Percentiles rank a stretch among this genome's conserved stretches.
Evolutionary conservation across 2,888 invertebrate genomes (phyloP).

Genomic region (Listrodromus nycthemerus): DNA sequence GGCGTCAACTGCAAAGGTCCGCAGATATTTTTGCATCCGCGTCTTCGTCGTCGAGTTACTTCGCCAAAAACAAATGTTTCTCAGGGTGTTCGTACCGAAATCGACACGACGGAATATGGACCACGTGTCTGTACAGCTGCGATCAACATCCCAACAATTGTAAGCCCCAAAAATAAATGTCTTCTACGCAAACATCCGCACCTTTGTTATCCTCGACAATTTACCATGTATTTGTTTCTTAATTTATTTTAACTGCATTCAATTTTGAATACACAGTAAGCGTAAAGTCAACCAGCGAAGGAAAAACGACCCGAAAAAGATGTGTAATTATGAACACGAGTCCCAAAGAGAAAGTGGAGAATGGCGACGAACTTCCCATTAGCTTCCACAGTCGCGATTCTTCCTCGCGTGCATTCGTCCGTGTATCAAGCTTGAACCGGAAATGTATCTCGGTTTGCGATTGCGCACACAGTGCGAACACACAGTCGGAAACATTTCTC

Average conservation of each 20-base stretch:
- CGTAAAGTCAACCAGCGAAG: not conserved
- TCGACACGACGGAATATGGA: not conserved
- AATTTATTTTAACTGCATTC: not conserved
- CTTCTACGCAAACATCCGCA: not conserved
- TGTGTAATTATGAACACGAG: not conserved
- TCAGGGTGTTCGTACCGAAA: not conserved
- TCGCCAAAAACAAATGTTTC: not conserved
- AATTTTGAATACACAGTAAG: not conserved
- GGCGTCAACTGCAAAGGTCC: not conserved
- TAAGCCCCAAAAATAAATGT: not conserved
- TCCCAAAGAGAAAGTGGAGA: not conserved
- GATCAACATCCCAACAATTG: not conserved
- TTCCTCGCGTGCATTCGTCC: not conserved
- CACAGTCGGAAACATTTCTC: constrained; percentile 18
- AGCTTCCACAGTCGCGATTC: not conserved
- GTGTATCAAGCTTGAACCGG: constrained; percentile 35
- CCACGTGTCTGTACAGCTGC: not conserved
- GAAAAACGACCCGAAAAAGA: not conserved
- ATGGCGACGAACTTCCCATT: not conserved
- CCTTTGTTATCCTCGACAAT: not conserved
- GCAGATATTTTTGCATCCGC: not conserved
- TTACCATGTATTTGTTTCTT: not conserved
- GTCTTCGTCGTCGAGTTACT: constrained; percentile 2
- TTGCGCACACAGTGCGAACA: constrained; percentile 32
- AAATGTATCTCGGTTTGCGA: constrained; percentile 60